Percentiles rank a stretch among this genome's conserved stretches.
Conservation (phyloP, 1,140 invertebrate species). For the Potamilus streckersoni region DNA sequence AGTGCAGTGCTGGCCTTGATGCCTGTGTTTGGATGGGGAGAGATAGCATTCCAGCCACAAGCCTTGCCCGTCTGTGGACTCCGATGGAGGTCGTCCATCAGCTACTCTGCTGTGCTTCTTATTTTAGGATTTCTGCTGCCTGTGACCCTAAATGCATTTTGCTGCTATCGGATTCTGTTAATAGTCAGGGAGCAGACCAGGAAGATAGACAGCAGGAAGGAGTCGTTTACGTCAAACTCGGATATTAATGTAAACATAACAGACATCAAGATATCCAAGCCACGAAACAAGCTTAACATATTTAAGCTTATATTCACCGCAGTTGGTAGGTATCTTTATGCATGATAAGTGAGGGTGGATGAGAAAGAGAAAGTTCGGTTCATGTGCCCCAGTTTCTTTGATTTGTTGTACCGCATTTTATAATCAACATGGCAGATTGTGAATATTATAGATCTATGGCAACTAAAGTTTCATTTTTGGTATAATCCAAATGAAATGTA, state of each 20-base stretch:
- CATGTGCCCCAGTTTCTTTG: background rate
- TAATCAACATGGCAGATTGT: too few relatives aligned
- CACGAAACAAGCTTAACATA: conserved; percentile 27
- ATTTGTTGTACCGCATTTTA: background rate
- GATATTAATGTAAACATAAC: background rate
- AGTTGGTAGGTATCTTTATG: conserved; percentile 15
- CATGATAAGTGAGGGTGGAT: background rate
- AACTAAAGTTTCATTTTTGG: background rate
- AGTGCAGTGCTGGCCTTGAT: conserved; percentile 12
- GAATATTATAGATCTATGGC: background rate
- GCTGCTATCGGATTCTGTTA: conserved; percentile 22
- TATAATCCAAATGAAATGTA: background rate
- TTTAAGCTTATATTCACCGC: conserved; percentile 24
- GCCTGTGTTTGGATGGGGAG: conserved; percentile 26
- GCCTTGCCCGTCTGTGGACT: conserved; percentile 30
- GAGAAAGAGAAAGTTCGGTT: too few relatives aligned
- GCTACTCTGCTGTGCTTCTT: conserved; percentile 18
- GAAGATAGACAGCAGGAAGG: conserved; percentile 15
- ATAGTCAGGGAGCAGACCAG: conserved; percentile 20
- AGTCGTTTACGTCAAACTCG: conserved; percentile 13
- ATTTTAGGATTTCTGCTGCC: conserved; percentile 16
- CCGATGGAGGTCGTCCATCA: conserved; percentile 20
- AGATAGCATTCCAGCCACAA: conserved; percentile 20
- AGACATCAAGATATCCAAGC: conserved; percentile 16
- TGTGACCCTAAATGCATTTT: conserved; percentile 18